Evolutionary conservation across 1,140 invertebrate genomes (phyloP).

Genomic region (Araneus ventricosus): DNA sequence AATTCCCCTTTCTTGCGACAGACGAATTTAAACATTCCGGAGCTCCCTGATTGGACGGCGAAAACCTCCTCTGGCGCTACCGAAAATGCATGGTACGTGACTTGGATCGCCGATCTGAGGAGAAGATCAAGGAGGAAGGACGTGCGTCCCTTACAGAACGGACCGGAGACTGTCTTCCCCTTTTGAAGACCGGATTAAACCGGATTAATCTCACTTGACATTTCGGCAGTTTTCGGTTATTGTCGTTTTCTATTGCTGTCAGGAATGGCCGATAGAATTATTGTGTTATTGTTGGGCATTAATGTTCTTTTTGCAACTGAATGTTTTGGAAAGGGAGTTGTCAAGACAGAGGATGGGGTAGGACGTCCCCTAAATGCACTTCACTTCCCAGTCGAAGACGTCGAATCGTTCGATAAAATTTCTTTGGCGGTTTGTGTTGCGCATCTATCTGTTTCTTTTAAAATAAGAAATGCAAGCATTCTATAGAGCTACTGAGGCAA

Average conservation of each 20-base stretch:
- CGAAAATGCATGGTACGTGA: constrained; percentile 5
- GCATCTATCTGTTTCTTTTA: too few relatives aligned
- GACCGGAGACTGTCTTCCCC: background rate
- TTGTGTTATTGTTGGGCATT: background rate
- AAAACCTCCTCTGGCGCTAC: background rate
- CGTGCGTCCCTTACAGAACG: background rate
- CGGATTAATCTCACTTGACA: constrained; percentile 37
- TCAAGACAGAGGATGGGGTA: too few relatives aligned
- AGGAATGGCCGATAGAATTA: background rate
- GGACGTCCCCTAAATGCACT: too few relatives aligned
- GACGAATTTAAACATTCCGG: constrained; percentile 14
- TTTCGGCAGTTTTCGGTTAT: background rate
- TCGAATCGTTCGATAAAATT: too few relatives aligned
- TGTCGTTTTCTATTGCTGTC: background rate
- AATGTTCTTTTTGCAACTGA: background rate
- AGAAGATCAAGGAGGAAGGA: background rate
- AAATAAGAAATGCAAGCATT: too few relatives aligned
- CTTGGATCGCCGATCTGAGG: background rate
- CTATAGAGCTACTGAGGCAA: too few relatives aligned
- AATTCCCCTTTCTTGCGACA: background rate
- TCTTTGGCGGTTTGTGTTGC: too few relatives aligned
- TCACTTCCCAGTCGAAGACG: too few relatives aligned
- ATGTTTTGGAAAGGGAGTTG: too few relatives aligned
- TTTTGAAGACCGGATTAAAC: background rate
- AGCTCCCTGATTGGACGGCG: background rate